A percentile compares a stretch with the other conserved stretches of the same genome.
Evolutionary conservation across 2,888 invertebrate species (phyloP).

Genomic region (Poecilus cupreus): DNA sequence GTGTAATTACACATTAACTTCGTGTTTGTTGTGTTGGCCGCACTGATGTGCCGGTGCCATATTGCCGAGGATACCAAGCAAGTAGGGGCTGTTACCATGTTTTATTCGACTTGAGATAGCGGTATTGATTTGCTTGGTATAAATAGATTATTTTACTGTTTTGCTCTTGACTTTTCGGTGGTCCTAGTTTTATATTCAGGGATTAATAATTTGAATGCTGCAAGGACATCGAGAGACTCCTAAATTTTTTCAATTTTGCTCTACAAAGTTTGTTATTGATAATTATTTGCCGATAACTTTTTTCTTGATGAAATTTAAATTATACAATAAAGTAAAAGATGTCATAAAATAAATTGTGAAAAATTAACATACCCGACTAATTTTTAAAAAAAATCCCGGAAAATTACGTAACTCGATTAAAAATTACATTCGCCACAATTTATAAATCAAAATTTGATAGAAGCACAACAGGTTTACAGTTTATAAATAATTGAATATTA

Average conservation of each 20-base stretch:
- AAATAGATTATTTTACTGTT: neutral
- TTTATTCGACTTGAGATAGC: no score
- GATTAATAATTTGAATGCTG: neutral
- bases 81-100: neutral
- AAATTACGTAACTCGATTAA: neutral
- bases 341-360: no score
- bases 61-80: neutral
- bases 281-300: no score
- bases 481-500: neutral
- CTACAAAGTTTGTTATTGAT: no score
- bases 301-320: no score
- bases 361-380: no score
- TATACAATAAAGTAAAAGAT: no score
- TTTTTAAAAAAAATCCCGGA: no score
- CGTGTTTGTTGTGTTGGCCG: slow-evolving; percentile 26
- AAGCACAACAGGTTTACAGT: neutral
- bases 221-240: no score
- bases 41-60: neutral
- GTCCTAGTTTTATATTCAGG: neutral
- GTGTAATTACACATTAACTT: slow-evolving; percentile 40
- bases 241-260: no score
- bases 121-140: neutral
- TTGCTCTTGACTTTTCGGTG: neutral
- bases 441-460: neutral
- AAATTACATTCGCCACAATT: neutral